Evolutionary conservation across 2,888 invertebrate species (phyloP), one percentile per base, ranked within the genome.

Genomic region (Conistra vaccinii): DNA sequence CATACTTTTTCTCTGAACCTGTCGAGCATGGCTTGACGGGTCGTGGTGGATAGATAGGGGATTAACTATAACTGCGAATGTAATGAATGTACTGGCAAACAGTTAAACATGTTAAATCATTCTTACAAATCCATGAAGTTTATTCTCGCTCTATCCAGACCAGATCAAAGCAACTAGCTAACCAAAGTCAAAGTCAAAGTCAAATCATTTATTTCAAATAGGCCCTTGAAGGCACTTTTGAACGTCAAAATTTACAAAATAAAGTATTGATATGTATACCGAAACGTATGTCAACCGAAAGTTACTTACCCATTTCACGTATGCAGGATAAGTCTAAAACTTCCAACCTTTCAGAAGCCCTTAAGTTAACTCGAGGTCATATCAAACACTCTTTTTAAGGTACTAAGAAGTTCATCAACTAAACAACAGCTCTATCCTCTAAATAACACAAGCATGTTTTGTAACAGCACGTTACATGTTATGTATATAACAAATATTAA

Each of bases 1-100:
- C 85, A 85, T 53, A 61, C 72, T 73, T 83, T 84, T 85, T 83
- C 69, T 62, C 1, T 51, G 35, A 76, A 26, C 62, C 55, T 72
- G 42, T 55, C 51, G n/a, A 42, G 55, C 63, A 45, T 51, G 32
- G 62, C 4, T 67, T 51, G 10, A 55, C 23, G 63, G 10, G 53
- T 70, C 9, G 48, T 42, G 14, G n/a, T 35, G 26, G 10, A 63
- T 35, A n/a, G 29, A 75, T 42, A 51, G 4, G 23, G 14, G 10
- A 26, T 48, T 23, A 26, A 57, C 29, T 57, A 29, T 26, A 55
- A 26, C 55, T 26, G 14, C 3, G 29, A 29, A 17, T 17, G 3
- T 17, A 17, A 26, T 26, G 2, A 55, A 29, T 57, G 17, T 57
- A 7, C 55, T 26, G 26, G 6, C 26, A 55, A 26, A 29, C 5